phyloP scores from a whole-genome alignment of 2,797 vertebrate species.

The Percopsis omiscomaycus region DNA sequence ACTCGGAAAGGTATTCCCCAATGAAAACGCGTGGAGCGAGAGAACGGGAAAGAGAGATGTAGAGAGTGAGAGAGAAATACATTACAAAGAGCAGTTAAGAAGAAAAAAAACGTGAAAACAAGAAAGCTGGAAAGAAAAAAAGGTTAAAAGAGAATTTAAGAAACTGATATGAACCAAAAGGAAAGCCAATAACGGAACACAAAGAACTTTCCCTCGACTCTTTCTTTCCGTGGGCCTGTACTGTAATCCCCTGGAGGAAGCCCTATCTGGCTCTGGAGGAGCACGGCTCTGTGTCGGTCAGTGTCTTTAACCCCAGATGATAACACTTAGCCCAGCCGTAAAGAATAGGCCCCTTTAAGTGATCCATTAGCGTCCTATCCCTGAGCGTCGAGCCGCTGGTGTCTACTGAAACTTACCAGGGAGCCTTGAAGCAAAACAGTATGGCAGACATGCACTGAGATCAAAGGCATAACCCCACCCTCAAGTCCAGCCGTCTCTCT shows the following conservation, averaged over 20 bases:
- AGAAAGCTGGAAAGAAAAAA: background rate
- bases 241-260: constrained; percentile 72
- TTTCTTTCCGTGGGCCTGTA: constrained; percentile 54
- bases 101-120: background rate
- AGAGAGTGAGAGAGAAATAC: constrained; percentile 14
- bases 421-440: constrained; percentile 84
- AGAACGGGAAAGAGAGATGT: background rate
- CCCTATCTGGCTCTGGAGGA: constrained; percentile 66
- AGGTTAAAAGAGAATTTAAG: constrained; percentile 38
- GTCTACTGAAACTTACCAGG: constrained; percentile 83
- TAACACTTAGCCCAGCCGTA: constrained; percentile 80
- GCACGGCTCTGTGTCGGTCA: constrained; percentile 67
- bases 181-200: constrained; percentile 48
- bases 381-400: constrained; percentile 71
- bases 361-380: constrained; percentile 82
- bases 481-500: constrained; percentile 33
- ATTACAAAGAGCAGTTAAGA: background rate
- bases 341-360: constrained; percentile 82
- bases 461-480: constrained; percentile 73
- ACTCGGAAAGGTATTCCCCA: constrained; percentile 50
- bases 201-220: constrained; percentile 55
- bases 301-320: constrained; percentile 80
- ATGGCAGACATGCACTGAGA: constrained; percentile 79
- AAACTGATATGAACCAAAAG: constrained; percentile 57
- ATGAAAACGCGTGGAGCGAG: background rate